Percentiles rank a stretch among this genome's conserved stretches.
These are phyloP conservation scores for Adrianichthys oophorus DNA, from an alignment of 2,797 vertebrate genomes.

Conservation along the genomic window DNA sequence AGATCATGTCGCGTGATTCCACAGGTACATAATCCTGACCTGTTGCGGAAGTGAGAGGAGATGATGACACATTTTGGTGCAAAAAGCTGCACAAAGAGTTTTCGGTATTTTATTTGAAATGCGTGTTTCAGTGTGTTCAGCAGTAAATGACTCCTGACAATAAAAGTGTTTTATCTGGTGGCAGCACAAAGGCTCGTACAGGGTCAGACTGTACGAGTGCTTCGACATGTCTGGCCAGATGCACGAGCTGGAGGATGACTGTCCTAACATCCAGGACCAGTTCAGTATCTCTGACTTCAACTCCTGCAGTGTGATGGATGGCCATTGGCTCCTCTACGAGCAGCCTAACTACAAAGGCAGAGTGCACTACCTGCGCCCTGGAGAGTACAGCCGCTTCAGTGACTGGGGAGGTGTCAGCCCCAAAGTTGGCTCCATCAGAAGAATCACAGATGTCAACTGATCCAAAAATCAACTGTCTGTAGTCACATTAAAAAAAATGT, in stretches of 20 bases:
- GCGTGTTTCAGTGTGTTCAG: neutral
- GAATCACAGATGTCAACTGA: conserved; percentile 68
- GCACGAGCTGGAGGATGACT: conserved; percentile 77
- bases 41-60: neutral
- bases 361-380: conserved; percentile 71
- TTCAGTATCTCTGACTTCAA: conserved; percentile 73
- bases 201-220: conserved; percentile 72
- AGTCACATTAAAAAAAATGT: conserved; percentile 53
- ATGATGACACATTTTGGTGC: too few species aligned
- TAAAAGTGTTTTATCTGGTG: neutral
- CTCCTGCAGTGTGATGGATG: conserved; percentile 75
- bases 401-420: conserved; percentile 75
- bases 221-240: conserved; percentile 73
- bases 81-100: too few species aligned
- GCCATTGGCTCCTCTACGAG: conserved; percentile 79
- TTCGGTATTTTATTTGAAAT: neutral
- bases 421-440: conserved; percentile 71
- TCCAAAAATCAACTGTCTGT: conserved; percentile 19
- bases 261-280: conserved; percentile 73
- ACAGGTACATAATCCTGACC: conserved; percentile 47
- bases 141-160: neutral
- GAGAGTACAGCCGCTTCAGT: conserved; percentile 74
- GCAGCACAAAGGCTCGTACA: conserved; percentile 73
- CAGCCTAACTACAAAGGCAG: conserved; percentile 77
- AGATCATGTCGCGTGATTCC: conserved; percentile 74